Conservation (phyloP, 2,888 invertebrate genomes). For the Taenaris catops region DNA sequence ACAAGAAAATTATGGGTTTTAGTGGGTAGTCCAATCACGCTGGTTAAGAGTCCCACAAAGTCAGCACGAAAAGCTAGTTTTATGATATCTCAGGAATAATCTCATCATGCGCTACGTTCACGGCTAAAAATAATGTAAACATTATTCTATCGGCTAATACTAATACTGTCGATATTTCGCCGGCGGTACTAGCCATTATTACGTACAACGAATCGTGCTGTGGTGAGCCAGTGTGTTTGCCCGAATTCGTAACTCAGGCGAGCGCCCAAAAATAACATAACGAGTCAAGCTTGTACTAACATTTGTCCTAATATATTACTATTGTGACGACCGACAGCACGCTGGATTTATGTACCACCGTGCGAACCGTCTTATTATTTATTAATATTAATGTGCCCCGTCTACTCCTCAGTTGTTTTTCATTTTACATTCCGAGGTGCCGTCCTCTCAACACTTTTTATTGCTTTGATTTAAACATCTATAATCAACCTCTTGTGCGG, state of each 20-base stretch:
- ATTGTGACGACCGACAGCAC: slow-evolving; percentile 66
- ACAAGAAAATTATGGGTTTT: too few species aligned
- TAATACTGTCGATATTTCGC: too few species aligned
- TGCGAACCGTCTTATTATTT: slow-evolving; percentile 69
- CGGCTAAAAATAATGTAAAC: too few species aligned
- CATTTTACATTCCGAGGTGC: slow-evolving; percentile 17
- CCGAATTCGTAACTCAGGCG: slow-evolving; percentile 31
- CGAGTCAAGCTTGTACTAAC: slow-evolving; percentile 73
- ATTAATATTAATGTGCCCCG: slow-evolving; percentile 67
- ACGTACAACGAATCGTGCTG: slow-evolving; percentile 1
- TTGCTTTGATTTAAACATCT: slow-evolving; percentile 10
- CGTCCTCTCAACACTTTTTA: slow-evolving; percentile 8
- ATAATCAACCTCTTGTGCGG: slow-evolving; percentile 7
- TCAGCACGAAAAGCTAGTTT: too few species aligned
- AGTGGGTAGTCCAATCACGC: too few species aligned
- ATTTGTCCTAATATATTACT: slow-evolving; percentile 76
- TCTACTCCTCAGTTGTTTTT: slow-evolving; percentile 39
- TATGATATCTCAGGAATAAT: too few species aligned
- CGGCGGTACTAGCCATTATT: too few species aligned
- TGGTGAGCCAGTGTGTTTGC: slow-evolving; percentile 9
- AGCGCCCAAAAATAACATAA: slow-evolving; percentile 71
- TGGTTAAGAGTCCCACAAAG: too few species aligned
- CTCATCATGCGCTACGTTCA: too few species aligned
- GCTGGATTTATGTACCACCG: slow-evolving; percentile 64
- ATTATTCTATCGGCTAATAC: too few species aligned